These are phyloP conservation scores for Echeneis naucrates DNA, from an alignment of 2,797 vertebrate genomes.

Conservation along the genomic window DNA sequence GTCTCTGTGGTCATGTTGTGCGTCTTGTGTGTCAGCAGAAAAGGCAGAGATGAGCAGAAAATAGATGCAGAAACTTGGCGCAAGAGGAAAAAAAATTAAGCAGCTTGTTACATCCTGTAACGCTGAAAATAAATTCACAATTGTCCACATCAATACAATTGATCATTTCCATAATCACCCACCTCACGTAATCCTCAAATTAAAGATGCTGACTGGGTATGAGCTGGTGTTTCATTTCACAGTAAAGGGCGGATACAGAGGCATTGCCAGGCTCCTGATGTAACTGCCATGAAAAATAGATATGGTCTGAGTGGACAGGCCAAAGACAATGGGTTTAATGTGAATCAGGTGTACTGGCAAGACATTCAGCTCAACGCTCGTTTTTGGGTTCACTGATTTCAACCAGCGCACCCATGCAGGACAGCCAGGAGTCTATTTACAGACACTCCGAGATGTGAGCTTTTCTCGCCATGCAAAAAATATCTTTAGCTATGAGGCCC, in stretches of 20 bases:
- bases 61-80: background rate
- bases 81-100: background rate
- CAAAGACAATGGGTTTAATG: constrained; percentile 84
- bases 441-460: constrained; percentile 64
- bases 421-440: constrained; percentile 68
- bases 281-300: constrained; percentile 84
- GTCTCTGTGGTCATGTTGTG: no score
- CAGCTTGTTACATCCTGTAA: background rate
- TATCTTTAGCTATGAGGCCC: constrained; percentile 58
- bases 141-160: constrained; percentile 29
- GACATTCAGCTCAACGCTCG: constrained; percentile 69
- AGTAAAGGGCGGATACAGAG: constrained; percentile 50
- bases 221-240: constrained; percentile 25
- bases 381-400: constrained; percentile 66
- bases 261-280: constrained; percentile 63
- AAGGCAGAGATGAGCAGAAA: no score
- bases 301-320: constrained; percentile 62
- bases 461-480: constrained; percentile 67
- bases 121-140: constrained; percentile 29
- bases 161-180: constrained; percentile 51
- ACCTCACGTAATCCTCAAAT: constrained; percentile 29
- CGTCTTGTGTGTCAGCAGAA: no score
- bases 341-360: constrained; percentile 79
- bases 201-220: constrained; percentile 36
- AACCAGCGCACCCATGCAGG: constrained; percentile 57